A percentile compares a stretch with the other conserved stretches of the same genome.
Evolutionary conservation across 1,140 invertebrate genomes (phyloP).

Genomic region (Penaeus chinensis): DNA sequence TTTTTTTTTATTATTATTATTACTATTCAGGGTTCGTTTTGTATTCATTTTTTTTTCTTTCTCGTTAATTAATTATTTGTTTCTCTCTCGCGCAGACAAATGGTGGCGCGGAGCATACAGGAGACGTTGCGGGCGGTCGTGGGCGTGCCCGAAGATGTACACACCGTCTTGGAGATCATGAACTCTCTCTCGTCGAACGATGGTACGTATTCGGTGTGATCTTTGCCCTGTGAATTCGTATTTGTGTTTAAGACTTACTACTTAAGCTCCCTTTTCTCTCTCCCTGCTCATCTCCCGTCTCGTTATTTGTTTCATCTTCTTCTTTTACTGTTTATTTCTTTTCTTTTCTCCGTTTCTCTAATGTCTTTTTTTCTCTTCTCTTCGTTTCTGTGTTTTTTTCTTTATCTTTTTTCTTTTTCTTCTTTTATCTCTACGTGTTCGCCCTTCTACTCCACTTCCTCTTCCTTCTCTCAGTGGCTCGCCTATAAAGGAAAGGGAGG

Average conservation of each 20-base stretch:
- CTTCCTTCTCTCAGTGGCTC: neutral
- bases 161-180: conserved; percentile 48
- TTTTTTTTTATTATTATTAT: too few relatives aligned
- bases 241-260: too few relatives aligned
- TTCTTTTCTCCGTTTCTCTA: neutral
- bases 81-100: conserved; percentile 30
- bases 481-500: neutral
- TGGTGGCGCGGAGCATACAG: conserved; percentile 55
- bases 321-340: neutral
- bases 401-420: neutral
- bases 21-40: too few relatives aligned
- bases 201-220: conserved; percentile 9
- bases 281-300: neutral
- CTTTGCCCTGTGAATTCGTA: too few relatives aligned
- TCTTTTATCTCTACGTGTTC: neutral
- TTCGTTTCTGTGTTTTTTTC: too few relatives aligned
- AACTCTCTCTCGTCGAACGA: conserved; percentile 49
- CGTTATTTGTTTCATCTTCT: neutral
- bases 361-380: neutral
- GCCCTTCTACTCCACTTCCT: neutral
- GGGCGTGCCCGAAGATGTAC: conserved; percentile 38
- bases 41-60: too few relatives aligned
- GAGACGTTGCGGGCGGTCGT: conserved; percentile 52
- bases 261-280: neutral
- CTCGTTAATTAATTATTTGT: neutral